phyloP scores from a whole-genome alignment of 2,797 vertebrate genomes.

The Graptemys geographica region DNA sequence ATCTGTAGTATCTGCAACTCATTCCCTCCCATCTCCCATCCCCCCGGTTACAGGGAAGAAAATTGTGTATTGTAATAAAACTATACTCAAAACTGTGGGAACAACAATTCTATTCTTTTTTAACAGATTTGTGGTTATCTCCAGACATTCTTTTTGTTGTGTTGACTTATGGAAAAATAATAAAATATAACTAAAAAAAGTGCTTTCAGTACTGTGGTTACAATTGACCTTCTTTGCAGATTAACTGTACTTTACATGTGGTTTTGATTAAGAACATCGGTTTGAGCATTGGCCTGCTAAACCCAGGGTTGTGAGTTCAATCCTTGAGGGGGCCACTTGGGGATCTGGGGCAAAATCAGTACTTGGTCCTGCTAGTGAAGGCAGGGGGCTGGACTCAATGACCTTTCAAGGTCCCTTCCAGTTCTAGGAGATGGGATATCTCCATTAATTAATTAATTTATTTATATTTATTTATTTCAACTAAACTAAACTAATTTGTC shows the following conservation, averaged over 20 bases:
- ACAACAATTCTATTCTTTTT: not conserved
- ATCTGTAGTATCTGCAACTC: not conserved
- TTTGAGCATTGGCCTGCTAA: too few species aligned
- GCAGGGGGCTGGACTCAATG: too few species aligned
- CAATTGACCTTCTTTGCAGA: not conserved
- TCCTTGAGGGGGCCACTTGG: too few species aligned
- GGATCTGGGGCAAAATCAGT: too few species aligned
- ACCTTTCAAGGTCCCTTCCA: too few species aligned
- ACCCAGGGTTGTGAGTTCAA: too few species aligned
- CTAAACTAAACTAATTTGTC: slow-evolving; percentile 6
- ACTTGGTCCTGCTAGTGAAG: too few species aligned
- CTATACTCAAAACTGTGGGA: slow-evolving; percentile 5
- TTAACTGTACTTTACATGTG: slow-evolving; percentile 51
- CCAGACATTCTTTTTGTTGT: slow-evolving; percentile 37
- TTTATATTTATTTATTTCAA: slow-evolving; percentile 15
- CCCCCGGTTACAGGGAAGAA: not conserved
- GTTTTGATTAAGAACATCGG: slow-evolving; percentile 40
- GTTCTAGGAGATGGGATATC: too few species aligned
- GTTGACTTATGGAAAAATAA: slow-evolving; percentile 51
- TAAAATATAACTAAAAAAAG: not conserved
- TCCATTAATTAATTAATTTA: too few species aligned
- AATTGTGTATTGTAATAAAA: not conserved
- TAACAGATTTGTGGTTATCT: slow-evolving; percentile 24
- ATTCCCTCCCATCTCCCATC: not conserved
- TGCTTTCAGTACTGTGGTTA: slow-evolving; percentile 31